Base-by-base conservation (phyloP, 2,888 invertebrate genomes). In the Boloria selene region DNA sequence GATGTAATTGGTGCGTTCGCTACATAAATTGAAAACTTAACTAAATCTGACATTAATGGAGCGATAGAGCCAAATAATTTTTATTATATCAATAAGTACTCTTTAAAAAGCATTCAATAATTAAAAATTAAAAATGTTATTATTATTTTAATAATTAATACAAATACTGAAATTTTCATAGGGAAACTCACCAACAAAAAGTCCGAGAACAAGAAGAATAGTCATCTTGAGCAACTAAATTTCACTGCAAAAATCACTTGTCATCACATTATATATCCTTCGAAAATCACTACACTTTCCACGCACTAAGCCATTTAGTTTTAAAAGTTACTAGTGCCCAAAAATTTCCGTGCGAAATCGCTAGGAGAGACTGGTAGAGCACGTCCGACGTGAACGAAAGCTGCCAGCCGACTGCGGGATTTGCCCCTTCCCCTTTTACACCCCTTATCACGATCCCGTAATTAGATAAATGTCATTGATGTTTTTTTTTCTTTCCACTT, bases 401-500 rank as follows among this genome's bases (percentile, higher is more conserved):
- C 72, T 74, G 67, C 69, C 69, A 70, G 69, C 72, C 73, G 79
- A 90, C 90, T 90, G 88, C 82, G 85, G 83, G 77, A 71, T 72
- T 70, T 70, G 53, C 58, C 72, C 73, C 78, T 73, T 73, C 72
- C 76, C 80, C 80, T 82, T 75, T 76, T 67, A 74, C 72, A 78
- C 74, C 82, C 81, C 83, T 86, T 88, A 89, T 89, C 90, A 85
- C 87, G 87, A 87, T 86, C 79, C 84, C 85, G 83, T 91, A 91
- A 91, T 91, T 90, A 91, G 90, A 91, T 90, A 87, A 90, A 89
- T 90, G 90, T 89, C 89, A 89, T 86, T 85, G 85, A 84, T 88
- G 86, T 87, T 85, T 86, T 88, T 85, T 86, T 79, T 51, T 81
- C 74, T 79, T 79, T 78, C 76, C 83, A 73, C 73, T 79, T 82